Evolutionary conservation across 2,113 vertebrate species (phyloP).

Genomic region (Salminus brasiliensis): DNA sequence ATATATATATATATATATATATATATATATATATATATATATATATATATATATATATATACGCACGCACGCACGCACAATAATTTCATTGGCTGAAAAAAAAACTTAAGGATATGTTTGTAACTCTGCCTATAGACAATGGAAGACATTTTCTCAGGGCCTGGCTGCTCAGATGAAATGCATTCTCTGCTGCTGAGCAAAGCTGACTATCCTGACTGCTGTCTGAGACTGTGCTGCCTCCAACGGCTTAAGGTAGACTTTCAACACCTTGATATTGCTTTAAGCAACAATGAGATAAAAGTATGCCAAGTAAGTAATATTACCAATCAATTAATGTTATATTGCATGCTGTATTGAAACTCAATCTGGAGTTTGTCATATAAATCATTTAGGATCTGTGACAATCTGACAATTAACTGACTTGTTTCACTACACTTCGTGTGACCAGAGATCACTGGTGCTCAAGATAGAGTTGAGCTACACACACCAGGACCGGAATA

Average conservation of each 20-base stretch:
- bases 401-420: neutral
- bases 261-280: neutral
- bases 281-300: too few relatives aligned
- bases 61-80: too few relatives aligned
- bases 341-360: too few relatives aligned
- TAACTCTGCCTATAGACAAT: constrained; percentile 57
- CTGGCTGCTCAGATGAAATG: constrained; percentile 69
- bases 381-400: neutral
- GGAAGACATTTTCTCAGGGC: constrained; percentile 63
- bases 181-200: constrained; percentile 72
- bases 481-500: constrained; percentile 66
- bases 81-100: too few relatives aligned
- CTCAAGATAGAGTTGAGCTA: constrained; percentile 81
- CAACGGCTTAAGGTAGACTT: constrained; percentile 80
- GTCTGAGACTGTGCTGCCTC: constrained; percentile 77
- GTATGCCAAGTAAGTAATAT: too few relatives aligned
- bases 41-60: too few relatives aligned
- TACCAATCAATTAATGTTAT: too few relatives aligned
- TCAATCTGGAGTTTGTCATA: neutral
- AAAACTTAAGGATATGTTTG: neutral
- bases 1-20: too few relatives aligned
- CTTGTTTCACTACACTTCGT: neutral
- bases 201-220: constrained; percentile 68
- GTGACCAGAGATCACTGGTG: constrained; percentile 72
- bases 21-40: too few relatives aligned